Evolutionary conservation across 2,888 invertebrate species (phyloP), one percentile per base, ranked within the genome.

Genomic region (Reticulitermes lucifugus): DNA sequence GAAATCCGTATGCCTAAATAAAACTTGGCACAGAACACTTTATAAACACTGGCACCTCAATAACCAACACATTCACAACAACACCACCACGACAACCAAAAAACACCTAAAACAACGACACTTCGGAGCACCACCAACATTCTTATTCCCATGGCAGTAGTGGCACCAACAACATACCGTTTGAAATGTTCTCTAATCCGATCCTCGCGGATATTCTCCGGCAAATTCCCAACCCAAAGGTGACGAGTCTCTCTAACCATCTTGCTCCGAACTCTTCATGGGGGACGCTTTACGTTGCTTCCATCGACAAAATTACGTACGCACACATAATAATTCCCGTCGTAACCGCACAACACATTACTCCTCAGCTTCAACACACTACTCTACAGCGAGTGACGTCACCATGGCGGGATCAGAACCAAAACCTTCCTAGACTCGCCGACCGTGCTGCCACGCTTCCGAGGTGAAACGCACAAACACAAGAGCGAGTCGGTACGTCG

Each of bases 211-310:
- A 98, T 97, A 95, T 97, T 98, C 95, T 98, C 98, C 96, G 98
- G 98, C 96, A 99, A 97, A 96, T 98, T 98, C 96, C 98, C 98
- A 96, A 99, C 98, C 98, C 98, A 98, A 95, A 99, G 96, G 95
- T 99, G 98, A 95, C 98, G 97, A 95, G 98, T 98, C 98, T 98
- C 98, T 96, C 98, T 98, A 96, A 99, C 98, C 99, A 99, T 99
- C 96, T 96, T 98, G 96, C 96, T 95, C 96, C 95, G 94, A 95
- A 95, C 95, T 96, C 96, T 96, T 96, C 96, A 96, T 96, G 95
- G 95, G 95, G 95, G 94, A 88, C 86, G 86, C 87, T 85, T 88
- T 86, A 87, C 87, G 86, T 87, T 84, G 86, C 86, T 87, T 87
- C 86, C 86, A 94, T 94, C 90, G 90, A 90, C 90, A 90, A 90